These are phyloP conservation scores for Lampropteryx suffumata DNA, from an alignment of 2,888 invertebrate species.

Conservation along the genomic window DNA sequence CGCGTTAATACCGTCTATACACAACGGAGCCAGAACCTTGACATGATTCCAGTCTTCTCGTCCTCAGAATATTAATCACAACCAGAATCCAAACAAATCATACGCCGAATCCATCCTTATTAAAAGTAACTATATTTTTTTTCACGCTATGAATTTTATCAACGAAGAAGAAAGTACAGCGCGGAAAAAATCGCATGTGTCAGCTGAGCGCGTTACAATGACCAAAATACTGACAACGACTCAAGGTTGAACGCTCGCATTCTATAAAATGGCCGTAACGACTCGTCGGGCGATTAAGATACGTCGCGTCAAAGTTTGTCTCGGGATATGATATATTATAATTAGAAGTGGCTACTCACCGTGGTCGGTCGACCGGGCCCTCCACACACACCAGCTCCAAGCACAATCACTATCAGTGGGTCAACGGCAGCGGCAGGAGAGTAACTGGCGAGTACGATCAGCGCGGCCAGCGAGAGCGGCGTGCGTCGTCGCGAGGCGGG, in stretches of 20 bases:
- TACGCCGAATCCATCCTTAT: constrained; percentile 45
- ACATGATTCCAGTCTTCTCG: constrained; percentile 63
- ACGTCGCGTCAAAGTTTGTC: constrained; percentile 51
- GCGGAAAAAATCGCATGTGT: constrained; percentile 49
- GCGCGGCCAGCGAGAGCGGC: constrained; percentile 53
- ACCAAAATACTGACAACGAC: constrained; percentile 70
- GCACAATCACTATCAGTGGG: constrained; percentile 71
- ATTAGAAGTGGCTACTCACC: constrained; percentile 52
- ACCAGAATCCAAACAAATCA: constrained; percentile 49
- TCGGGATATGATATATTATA: constrained; percentile 20
- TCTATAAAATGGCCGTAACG: constrained; percentile 75
- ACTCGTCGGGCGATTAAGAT: constrained; percentile 60
- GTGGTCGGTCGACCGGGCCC: constrained; percentile 24
- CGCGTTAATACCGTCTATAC: constrained; percentile 40
- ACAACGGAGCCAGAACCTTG: constrained; percentile 66
- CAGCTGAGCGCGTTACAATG: constrained; percentile 61
- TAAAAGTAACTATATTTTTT: constrained; percentile 50
- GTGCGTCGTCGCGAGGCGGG: constrained; percentile 59
- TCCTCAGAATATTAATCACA: constrained; percentile 56
- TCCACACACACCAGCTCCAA: constrained; percentile 50
- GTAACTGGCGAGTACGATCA: constrained; percentile 70
- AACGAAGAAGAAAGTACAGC: constrained; percentile 32
- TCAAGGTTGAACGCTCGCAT: constrained; percentile 70
- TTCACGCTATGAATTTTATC: constrained; percentile 37
- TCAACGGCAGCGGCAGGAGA: constrained; percentile 58